These are phyloP conservation scores for Antheraea pernyi DNA, from an alignment of 1,140 invertebrate species.

Conservation along the genomic window DNA sequence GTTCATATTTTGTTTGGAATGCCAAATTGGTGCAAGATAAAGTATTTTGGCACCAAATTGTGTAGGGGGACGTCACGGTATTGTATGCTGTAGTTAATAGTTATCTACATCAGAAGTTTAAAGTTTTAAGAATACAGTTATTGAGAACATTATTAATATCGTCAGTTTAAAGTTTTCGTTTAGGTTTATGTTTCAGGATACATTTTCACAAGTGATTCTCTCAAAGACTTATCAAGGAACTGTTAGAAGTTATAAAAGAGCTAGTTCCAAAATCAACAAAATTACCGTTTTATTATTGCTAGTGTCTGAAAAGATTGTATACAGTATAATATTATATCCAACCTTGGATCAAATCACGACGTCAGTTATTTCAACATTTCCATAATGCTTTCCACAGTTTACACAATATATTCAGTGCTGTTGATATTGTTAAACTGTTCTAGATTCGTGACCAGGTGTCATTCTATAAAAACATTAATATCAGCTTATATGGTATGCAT, in stretches of 20 bases:
- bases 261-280: no score
- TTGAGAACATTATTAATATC: no score
- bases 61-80: not conserved
- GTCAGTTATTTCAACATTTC: not conserved
- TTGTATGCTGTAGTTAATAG: not conserved
- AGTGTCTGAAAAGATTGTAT: not conserved
- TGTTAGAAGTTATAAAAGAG: not conserved
- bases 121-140: no score
- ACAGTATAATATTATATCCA: not conserved
- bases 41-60: slow-evolving; percentile 30
- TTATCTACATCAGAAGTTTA: no score
- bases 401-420: not conserved
- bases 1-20: slow-evolving; percentile 29
- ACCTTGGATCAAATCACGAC: not conserved
- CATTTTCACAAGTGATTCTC: no score
- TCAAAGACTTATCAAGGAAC: no score
- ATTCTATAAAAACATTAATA: no score
- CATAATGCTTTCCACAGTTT: not conserved
- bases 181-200: no score
- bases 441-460: not conserved
- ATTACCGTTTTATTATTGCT: not conserved
- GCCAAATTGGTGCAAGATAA: slow-evolving; percentile 23
- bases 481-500: not conserved
- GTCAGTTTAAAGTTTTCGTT: no score
- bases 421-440: not conserved